Percentiles rank a stretch among this genome's conserved stretches.
Conservation (phyloP, 2,797 vertebrate genomes). For the Serranus cabrilla region DNA sequence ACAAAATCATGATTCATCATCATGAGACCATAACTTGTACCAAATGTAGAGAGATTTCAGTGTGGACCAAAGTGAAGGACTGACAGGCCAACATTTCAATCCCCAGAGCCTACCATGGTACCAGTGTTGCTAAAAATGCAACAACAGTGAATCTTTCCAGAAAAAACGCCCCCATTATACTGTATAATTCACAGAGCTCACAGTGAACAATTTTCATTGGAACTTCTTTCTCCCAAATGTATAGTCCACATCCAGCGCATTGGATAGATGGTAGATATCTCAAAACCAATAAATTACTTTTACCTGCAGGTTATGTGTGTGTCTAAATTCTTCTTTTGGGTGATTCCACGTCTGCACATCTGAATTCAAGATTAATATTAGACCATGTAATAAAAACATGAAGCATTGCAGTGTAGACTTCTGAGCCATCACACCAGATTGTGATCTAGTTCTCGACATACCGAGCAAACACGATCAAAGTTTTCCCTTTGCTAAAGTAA, state of each 20-base stretch:
- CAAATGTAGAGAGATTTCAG: neutral
- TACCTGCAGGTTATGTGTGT: neutral
- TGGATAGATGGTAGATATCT: neutral
- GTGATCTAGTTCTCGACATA: neutral
- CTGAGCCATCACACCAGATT: slow-evolving; percentile 4
- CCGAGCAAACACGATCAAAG: neutral
- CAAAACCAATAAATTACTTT: neutral
- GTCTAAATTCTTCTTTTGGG: neutral
- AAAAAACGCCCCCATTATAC: neutral
- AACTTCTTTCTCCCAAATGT: neutral
- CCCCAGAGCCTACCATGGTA: neutral
- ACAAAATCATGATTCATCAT: no score
- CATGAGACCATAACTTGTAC: no score
- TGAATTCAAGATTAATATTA: slow-evolving; percentile 9
- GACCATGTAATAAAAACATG: neutral
- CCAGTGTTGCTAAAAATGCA: neutral
- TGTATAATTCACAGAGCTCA: neutral
- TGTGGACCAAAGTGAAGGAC: neutral
- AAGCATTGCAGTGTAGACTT: neutral
- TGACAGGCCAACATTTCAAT: neutral
- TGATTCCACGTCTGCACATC: neutral
- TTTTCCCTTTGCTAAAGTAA: neutral
- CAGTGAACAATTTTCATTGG: neutral
- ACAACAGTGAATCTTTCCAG: neutral
- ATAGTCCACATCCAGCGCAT: neutral